phyloP scores from a whole-genome alignment of 2,888 invertebrate species.

The Hydriomena furcata region DNA sequence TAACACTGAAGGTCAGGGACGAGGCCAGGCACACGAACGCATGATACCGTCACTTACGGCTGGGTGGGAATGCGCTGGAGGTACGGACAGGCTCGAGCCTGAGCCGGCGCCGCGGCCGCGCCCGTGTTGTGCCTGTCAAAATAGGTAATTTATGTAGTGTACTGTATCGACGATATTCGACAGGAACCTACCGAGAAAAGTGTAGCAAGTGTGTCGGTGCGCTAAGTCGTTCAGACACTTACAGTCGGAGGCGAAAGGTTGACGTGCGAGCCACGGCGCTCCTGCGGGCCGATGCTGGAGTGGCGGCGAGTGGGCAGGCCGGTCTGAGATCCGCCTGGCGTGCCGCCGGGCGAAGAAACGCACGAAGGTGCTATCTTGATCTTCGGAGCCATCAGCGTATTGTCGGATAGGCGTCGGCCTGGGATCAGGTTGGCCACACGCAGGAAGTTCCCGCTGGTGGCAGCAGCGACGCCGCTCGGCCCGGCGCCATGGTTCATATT shows the following conservation, averaged over 20 bases:
- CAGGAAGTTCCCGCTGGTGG: constrained; percentile 86
- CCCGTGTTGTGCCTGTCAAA: constrained; percentile 83
- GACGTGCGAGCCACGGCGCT: constrained; percentile 91
- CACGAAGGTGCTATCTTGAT: constrained; percentile 95
- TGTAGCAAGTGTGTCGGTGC: constrained; percentile 3
- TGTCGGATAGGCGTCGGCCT: constrained; percentile 94
- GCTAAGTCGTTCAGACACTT: constrained; percentile 65
- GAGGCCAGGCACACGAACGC: constrained; percentile 62
- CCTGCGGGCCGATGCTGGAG: constrained; percentile 95
- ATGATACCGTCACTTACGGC: constrained; percentile 83
- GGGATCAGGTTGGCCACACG: constrained; percentile 92
- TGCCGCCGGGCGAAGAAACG: constrained; percentile 91
- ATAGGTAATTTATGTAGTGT: constrained; percentile 55
- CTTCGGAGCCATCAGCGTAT: constrained; percentile 95
- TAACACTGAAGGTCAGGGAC: constrained; percentile 61
- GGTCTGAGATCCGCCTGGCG: constrained; percentile 86
- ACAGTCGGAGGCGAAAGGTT: constrained; percentile 96
- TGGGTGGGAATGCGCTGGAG: constrained; percentile 88
- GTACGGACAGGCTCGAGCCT: constrained; percentile 93
- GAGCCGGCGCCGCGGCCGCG: constrained; percentile 87
- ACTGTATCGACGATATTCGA: constrained; percentile 49
- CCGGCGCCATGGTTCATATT: constrained; percentile 60
- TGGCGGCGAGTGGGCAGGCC: constrained; percentile 94
- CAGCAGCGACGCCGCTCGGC: constrained; percentile 5
- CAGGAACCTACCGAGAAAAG: constrained; percentile 21